A percentile compares a stretch with the other conserved stretches of the same genome.
phyloP scores from a whole-genome alignment of 2,888 invertebrate genomes.

The Heteromurus nitidus region DNA sequence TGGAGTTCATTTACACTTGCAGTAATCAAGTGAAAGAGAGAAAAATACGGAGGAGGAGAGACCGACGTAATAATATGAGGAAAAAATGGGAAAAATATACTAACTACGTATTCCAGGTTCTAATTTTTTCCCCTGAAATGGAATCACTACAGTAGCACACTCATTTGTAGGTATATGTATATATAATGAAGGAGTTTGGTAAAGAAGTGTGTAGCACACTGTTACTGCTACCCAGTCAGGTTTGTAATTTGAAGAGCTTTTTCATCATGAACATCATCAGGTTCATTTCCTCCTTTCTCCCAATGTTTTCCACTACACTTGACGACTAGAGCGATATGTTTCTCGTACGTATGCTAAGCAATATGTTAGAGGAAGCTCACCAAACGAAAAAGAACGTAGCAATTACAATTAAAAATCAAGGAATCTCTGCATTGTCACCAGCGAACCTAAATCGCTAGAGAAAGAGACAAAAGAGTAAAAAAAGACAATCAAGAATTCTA shows the following conservation, averaged over 20 bases:
- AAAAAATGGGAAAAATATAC: background rate
- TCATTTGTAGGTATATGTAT: too few species aligned
- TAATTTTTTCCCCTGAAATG: too few species aligned
- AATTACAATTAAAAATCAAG: constrained; percentile 58
- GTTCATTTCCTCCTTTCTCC: constrained; percentile 45
- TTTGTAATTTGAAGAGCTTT: constrained; percentile 65
- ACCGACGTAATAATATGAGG: too few species aligned
- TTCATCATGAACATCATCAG: constrained; percentile 42
- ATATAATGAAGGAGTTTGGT: too few species aligned
- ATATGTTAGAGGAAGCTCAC: constrained; percentile 27
- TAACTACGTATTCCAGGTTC: constrained; percentile 28
- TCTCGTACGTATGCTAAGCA: constrained; percentile 24
- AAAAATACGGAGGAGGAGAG: too few species aligned
- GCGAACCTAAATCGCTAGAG: too few species aligned
- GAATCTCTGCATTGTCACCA: too few species aligned
- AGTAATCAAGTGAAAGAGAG: constrained; percentile 3
- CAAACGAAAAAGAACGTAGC: constrained; percentile 24
- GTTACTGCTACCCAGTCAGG: constrained; percentile 63
- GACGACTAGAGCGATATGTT: too few species aligned
- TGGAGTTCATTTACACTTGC: constrained; percentile 54
- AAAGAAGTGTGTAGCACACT: too few species aligned
- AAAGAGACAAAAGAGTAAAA: background rate
- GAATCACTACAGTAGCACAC: too few species aligned
- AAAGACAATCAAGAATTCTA: constrained; percentile 39
- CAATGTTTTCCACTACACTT: constrained; percentile 45